A percentile compares a stretch with the other conserved stretches of the same genome.
These are phyloP conservation scores for Sebastes schlegelii DNA, from an alignment of 2,113 vertebrate species.

Conservation along the genomic window DNA sequence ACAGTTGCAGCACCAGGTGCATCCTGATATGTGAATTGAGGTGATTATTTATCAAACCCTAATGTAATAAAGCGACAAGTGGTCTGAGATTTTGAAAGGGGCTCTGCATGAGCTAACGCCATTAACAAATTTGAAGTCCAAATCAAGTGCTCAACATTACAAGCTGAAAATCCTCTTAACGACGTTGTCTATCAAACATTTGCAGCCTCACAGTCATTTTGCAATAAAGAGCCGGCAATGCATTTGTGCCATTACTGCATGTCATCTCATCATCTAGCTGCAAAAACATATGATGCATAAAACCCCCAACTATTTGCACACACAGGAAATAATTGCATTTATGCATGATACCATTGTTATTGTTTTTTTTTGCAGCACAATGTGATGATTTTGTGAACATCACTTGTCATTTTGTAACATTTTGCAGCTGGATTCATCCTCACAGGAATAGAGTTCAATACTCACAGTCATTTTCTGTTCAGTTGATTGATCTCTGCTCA, in stretches of 20 bases:
- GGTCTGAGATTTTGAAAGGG: constrained; percentile 14
- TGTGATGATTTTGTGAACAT: background rate
- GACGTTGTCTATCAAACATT: background rate
- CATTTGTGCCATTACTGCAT: constrained; percentile 12
- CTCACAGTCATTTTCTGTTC: constrained; percentile 77
- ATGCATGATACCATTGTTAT: background rate
- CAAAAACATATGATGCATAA: background rate
- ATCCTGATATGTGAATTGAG: constrained; percentile 11
- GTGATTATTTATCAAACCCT: constrained; percentile 58
- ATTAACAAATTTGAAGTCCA: constrained; percentile 57
- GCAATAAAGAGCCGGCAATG: constrained; percentile 27
- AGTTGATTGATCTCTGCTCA: constrained; percentile 60
- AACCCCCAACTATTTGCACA: background rate
- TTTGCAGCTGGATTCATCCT: background rate
- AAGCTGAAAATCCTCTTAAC: constrained; percentile 45
- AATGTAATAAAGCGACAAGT: constrained; percentile 18
- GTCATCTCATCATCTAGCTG: background rate
- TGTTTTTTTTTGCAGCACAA: background rate
- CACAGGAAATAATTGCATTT: background rate
- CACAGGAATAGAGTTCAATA: constrained; percentile 34
- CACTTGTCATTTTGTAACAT: background rate
- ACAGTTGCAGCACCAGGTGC: constrained; percentile 11
- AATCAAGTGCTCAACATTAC: background rate
- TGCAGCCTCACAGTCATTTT: constrained; percentile 8
- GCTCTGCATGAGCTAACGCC: constrained; percentile 20